A percentile compares a stretch with the other conserved stretches of the same genome.
These are phyloP conservation scores for Phyllopteryx taeniolatus DNA, from an alignment of 2,113 vertebrate genomes.

Conservation along the genomic window DNA sequence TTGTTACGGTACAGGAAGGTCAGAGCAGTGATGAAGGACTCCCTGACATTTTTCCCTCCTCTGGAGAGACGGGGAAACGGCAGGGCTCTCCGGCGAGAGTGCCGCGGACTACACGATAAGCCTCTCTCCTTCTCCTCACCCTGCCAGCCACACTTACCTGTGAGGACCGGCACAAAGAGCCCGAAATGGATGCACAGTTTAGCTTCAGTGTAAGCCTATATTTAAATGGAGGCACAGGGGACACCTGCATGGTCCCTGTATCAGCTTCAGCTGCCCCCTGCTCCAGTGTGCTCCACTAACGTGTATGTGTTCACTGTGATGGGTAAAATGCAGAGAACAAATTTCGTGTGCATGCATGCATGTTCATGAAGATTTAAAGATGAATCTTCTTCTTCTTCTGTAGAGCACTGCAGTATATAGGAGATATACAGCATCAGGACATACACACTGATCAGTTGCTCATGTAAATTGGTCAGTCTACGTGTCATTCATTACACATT, in stretches of 20 bases:
- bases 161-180: constrained; percentile 20
- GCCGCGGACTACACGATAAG: constrained; percentile 70
- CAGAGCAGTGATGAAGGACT: constrained; percentile 43
- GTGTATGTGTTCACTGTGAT: too few relatives aligned
- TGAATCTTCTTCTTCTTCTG: background rate
- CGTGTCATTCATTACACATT: background rate
- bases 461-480: background rate
- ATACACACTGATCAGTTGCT: too few relatives aligned
- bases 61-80: constrained; percentile 47
- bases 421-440: background rate
- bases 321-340: too few relatives aligned
- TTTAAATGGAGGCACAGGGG: constrained; percentile 22
- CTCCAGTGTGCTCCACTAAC: too few relatives aligned
- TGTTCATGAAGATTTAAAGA: too few relatives aligned
- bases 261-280: too few relatives aligned
- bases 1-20: constrained; percentile 31
- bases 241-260: background rate
- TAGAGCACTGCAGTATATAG: background rate
- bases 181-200: constrained; percentile 24
- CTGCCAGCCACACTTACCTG: constrained; percentile 34
- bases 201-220: constrained; percentile 22
- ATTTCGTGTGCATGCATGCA: too few relatives aligned
- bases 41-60: constrained; percentile 50
- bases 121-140: constrained; percentile 60
- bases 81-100: constrained; percentile 57